A percentile compares a stretch with the other conserved stretches of the same genome.
phyloP scores from a whole-genome alignment of 2,888 invertebrate species.

The Lithophane socia region DNA sequence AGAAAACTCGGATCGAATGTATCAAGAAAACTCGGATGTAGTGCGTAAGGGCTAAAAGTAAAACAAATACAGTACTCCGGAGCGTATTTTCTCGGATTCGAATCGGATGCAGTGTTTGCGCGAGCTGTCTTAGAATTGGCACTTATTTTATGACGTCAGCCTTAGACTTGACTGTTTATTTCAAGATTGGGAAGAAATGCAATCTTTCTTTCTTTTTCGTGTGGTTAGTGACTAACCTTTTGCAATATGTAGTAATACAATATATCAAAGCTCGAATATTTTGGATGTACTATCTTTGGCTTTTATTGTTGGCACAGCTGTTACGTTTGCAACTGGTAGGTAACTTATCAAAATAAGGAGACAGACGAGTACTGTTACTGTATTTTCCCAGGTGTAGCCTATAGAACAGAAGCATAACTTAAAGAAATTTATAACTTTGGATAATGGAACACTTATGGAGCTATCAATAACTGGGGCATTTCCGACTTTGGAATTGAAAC shows the following conservation, averaged over 20 bases:
- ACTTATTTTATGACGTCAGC: not conserved
- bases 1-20: not conserved
- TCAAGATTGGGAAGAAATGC: not conserved
- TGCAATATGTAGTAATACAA: not conserved
- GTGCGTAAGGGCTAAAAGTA: not conserved
- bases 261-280: not conserved
- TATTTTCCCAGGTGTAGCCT: slow-evolving; percentile 16
- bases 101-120: not conserved
- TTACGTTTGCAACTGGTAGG: slow-evolving; percentile 12
- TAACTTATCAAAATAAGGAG: slow-evolving; percentile 29
- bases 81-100: not conserved
- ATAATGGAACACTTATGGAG: slow-evolving; percentile 5
- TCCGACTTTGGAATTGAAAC: not conserved
- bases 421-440: not conserved
- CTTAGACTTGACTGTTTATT: not conserved
- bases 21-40: not conserved
- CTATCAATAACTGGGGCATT: not conserved
- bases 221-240: no score
- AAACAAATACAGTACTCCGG: not conserved
- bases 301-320: slow-evolving; percentile 22
- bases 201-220: no score
- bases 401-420: not conserved
- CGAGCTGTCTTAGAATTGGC: not conserved
- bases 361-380: slow-evolving; percentile 10
- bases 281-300: not conserved